A percentile compares a stretch with the other conserved stretches of the same genome.
These are phyloP conservation scores for Hirtodrosophila alboralis DNA, from an alignment of 2,888 invertebrate genomes.

Conservation along the genomic window DNA sequence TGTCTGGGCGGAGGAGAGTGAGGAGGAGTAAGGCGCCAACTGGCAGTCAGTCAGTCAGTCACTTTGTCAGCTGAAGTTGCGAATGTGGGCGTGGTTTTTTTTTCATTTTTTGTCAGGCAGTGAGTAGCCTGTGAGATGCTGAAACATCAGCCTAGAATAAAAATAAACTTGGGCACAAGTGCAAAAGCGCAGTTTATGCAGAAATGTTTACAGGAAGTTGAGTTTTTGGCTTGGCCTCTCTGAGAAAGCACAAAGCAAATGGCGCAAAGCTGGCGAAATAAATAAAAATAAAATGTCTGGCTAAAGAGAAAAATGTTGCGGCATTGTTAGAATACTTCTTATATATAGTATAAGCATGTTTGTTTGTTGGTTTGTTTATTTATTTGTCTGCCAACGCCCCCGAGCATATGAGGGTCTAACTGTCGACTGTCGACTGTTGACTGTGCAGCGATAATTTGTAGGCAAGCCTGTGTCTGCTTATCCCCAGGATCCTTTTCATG, in stretches of 20 bases:
- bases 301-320: slow-evolving; percentile 53
- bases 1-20: slow-evolving; percentile 1
- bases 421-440: slow-evolving; percentile 38
- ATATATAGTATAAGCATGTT: slow-evolving; percentile 1
- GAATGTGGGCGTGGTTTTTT: slow-evolving; percentile 25
- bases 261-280: slow-evolving; percentile 55
- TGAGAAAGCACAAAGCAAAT: slow-evolving; percentile 41
- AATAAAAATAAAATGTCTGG: slow-evolving; percentile 56
- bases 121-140: slow-evolving; percentile 26
- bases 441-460: slow-evolving; percentile 61
- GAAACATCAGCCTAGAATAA: slow-evolving; percentile 22
- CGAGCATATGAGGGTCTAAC: slow-evolving; percentile 38
- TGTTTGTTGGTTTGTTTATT: slow-evolving; percentile 29
- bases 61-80: slow-evolving; percentile 22
- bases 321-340: slow-evolving; percentile 42
- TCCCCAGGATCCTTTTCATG: slow-evolving; percentile 54
- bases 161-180: slow-evolving; percentile 42
- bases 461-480: slow-evolving; percentile 55
- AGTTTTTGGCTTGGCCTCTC: slow-evolving; percentile 36
- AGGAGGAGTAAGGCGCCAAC: slow-evolving; percentile 1
- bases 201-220: slow-evolving; percentile 43
- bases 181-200: slow-evolving; percentile 68
- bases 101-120: slow-evolving; percentile 18
- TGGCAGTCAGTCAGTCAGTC: slow-evolving; percentile 42
- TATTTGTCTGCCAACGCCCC: slow-evolving; percentile 50